Conservation (phyloP, 2,113 vertebrate genomes). For the Bubo scandiacus region DNA sequence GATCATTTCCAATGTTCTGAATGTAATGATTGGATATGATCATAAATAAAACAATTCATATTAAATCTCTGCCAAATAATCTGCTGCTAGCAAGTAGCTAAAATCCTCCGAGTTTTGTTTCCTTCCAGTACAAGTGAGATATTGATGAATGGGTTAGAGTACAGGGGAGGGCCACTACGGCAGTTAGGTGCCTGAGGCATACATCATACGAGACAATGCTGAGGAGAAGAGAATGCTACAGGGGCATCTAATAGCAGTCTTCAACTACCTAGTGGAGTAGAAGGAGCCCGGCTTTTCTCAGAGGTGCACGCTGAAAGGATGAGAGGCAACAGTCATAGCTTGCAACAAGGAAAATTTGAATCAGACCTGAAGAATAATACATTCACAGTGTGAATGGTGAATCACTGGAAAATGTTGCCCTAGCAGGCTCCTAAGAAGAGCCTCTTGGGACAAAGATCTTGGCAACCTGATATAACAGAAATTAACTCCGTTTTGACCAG, state of each 20-base stretch:
- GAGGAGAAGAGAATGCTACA: neutral
- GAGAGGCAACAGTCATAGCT: neutral
- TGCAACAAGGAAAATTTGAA: neutral
- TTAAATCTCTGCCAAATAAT: neutral
- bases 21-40: neutral
- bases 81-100: neutral
- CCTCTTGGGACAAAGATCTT: neutral
- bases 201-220: neutral
- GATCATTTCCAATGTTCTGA: neutral
- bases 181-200: neutral
- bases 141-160: neutral
- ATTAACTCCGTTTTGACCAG: neutral
- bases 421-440: neutral
- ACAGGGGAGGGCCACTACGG: neutral
- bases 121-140: neutral
- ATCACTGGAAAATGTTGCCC: neutral
- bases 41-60: neutral
- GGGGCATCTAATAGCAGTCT: neutral
- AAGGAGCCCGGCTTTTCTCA: neutral
- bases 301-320: neutral
- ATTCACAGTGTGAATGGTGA: neutral
- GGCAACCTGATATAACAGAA: neutral
- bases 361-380: neutral
- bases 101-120: neutral
- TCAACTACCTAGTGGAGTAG: neutral